These are phyloP conservation scores for Drosophila bifasciata DNA, from an alignment of 1,140 invertebrate genomes.

Conservation along the genomic window DNA sequence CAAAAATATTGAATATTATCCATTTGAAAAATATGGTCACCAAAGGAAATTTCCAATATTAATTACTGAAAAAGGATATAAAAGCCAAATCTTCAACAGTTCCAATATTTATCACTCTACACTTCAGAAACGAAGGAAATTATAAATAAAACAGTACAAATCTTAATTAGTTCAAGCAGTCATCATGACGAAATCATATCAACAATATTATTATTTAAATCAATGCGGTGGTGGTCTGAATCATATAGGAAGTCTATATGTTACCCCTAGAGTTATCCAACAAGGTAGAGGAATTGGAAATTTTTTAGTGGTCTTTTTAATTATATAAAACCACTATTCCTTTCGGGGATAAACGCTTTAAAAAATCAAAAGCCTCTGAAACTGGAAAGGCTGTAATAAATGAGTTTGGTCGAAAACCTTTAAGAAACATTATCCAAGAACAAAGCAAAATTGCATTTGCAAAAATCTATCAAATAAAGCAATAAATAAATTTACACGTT, in stretches of 20 bases:
- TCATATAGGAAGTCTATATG: no score
- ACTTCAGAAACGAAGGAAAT: background rate
- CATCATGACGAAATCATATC: no score
- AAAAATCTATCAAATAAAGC: no score
- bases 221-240: no score
- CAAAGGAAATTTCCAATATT: background rate
- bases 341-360: background rate
- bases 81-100: background rate
- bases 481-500: no score
- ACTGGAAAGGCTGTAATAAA: constrained; percentile 1
- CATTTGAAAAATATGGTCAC: background rate
- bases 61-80: background rate
- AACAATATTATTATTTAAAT: no score
- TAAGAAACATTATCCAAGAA: no score
- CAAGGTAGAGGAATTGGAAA: no score
- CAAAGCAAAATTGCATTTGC: no score
- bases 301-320: background rate
- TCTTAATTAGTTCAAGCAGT: no score
- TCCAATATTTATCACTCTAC: background rate
- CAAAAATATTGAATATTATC: constrained; percentile 1
- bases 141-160: background rate
- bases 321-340: background rate
- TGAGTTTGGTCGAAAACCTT: no score
- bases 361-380: background rate
- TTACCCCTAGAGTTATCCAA: no score